Evolutionary conservation across 2,888 invertebrate genomes (phyloP).

Genomic region (Lasioglossum vierecki): DNA sequence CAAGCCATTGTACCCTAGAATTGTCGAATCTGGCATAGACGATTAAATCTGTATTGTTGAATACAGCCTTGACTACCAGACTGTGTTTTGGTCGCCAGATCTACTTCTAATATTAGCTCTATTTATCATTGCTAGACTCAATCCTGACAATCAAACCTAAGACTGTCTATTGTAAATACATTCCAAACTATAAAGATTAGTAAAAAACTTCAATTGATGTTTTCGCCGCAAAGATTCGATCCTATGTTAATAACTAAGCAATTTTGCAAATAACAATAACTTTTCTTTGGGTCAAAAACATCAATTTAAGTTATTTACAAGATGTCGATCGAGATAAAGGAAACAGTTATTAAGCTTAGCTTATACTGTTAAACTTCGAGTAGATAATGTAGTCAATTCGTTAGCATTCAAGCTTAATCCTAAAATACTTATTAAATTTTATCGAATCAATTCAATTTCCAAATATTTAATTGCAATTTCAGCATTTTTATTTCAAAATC

Average conservation of each 20-base stretch:
- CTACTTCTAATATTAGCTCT: slow-evolving; percentile 1
- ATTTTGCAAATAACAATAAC: too few relatives aligned
- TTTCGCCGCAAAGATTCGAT: too few relatives aligned
- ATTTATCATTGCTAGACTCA: background rate
- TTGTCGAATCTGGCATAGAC: background rate
- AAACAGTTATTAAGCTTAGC: too few relatives aligned
- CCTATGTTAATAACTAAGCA: too few relatives aligned
- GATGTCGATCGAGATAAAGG: too few relatives aligned
- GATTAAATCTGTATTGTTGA: background rate
- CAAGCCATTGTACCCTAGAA: background rate
- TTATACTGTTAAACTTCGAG: background rate
- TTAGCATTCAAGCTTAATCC: background rate
- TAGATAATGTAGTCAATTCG: background rate
- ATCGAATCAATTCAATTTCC: too few relatives aligned
- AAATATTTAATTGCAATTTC: too few relatives aligned
- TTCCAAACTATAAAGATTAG: too few relatives aligned
- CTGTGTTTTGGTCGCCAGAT: background rate
- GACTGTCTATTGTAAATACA: background rate
- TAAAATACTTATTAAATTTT: background rate
- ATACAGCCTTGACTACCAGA: background rate
- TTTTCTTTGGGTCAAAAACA: too few relatives aligned
- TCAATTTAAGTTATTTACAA: too few relatives aligned
- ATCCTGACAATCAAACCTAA: background rate
- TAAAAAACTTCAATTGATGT: too few relatives aligned
- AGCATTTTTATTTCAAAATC: too few relatives aligned